These are phyloP conservation scores for Norana najaformis DNA, from an alignment of 2,888 invertebrate species.

Conservation along the genomic window DNA sequence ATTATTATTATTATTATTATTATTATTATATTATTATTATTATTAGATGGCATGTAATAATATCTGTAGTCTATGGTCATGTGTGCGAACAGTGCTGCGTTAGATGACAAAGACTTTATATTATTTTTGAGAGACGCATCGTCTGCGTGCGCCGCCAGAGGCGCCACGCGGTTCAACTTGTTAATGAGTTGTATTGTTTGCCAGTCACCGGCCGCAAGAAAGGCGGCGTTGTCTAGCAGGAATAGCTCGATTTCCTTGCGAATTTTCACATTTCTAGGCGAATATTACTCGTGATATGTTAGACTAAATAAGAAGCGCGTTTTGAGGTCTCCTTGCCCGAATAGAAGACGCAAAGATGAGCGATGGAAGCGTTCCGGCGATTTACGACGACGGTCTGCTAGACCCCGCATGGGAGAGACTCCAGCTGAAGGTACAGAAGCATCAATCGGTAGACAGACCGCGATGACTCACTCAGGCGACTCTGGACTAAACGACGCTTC, in stretches of 20 bases:
- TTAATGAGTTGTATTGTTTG: background rate
- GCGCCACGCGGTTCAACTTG: background rate
- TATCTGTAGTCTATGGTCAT: too few species aligned
- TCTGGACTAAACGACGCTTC: background rate
- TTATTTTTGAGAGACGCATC: background rate
- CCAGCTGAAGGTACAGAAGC: conserved; percentile 96
- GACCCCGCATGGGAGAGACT: conserved; percentile 99
- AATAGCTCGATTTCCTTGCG: background rate
- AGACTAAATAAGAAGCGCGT: background rate
- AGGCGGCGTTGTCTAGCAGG: background rate
- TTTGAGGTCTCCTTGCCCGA: background rate
- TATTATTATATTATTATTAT: too few species aligned
- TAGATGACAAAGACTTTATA: conserved; percentile 13
- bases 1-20: background rate
- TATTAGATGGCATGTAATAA: too few species aligned
- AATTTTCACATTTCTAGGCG: background rate
- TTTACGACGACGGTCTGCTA: conserved; percentile 81
- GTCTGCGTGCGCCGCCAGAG: conserved; percentile 13
- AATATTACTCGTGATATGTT: background rate
- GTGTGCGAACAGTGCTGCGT: background rate
- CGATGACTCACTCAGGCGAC: conserved; percentile 1
- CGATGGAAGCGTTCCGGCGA: background rate
- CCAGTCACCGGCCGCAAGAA: background rate
- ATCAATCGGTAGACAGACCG: too few species aligned
- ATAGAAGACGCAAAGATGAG: background rate